Evolutionary conservation across 2,113 vertebrate species (phyloP).

Genomic region (Panthera uncia): DNA sequence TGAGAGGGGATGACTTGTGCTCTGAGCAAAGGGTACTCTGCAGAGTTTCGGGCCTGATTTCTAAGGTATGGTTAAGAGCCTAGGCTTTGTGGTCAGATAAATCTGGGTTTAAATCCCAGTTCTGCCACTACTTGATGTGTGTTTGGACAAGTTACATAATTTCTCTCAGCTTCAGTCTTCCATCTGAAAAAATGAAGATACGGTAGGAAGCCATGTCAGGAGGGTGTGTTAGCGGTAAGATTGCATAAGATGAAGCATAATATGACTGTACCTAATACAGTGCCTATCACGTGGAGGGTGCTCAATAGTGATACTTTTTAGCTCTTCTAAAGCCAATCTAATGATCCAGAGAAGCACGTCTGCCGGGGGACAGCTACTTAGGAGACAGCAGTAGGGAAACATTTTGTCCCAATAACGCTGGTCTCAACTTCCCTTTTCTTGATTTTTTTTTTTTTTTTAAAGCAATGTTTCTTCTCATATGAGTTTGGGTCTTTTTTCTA

Average conservation of each 20-base stretch:
- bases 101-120: neutral
- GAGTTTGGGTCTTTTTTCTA: slow-evolving; percentile 79
- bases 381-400: neutral
- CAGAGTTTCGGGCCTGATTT: slow-evolving; percentile 20
- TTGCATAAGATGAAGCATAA: neutral
- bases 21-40: neutral
- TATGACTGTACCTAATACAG: neutral
- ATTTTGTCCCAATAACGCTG: neutral
- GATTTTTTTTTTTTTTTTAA: neutral
- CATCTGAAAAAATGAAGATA: slow-evolving; percentile 16
- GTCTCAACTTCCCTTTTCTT: neutral
- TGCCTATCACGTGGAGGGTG: neutral
- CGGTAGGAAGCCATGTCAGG: neutral
- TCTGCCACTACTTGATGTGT: neutral
- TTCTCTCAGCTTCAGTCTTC: neutral
- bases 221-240: neutral
- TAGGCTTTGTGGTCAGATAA: neutral
- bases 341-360: neutral
- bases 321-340: neutral
- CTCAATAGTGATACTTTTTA: neutral
- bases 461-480: slow-evolving; percentile 7
- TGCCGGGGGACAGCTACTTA: neutral
- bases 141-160: slow-evolving; percentile 13
- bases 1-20: neutral
- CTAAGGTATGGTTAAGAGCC: neutral